phyloP scores from a whole-genome alignment of 1,140 invertebrate genomes.

The Chironomus tepperi region DNA sequence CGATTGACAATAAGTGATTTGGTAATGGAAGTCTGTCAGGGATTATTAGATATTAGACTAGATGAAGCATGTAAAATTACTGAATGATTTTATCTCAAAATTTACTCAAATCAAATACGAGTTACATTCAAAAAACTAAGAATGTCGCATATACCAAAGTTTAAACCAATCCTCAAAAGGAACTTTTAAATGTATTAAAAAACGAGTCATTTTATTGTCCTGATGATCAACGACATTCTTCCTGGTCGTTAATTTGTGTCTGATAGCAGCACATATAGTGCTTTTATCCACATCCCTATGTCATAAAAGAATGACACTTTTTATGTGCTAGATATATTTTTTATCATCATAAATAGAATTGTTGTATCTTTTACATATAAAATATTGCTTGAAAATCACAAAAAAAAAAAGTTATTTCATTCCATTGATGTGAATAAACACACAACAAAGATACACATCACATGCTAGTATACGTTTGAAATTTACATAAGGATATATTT shows the following conservation, averaged over 20 bases:
- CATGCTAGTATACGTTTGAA: not conserved
- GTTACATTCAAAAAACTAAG: too few relatives aligned
- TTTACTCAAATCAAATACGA: too few relatives aligned
- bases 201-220: too few relatives aligned
- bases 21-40: too few relatives aligned
- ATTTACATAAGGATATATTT: slow-evolving; percentile 9
- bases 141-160: too few relatives aligned
- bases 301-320: slow-evolving; percentile 16
- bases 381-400: not conserved
- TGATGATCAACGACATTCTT: not conserved
- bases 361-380: slow-evolving; percentile 3
- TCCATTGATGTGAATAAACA: slow-evolving; percentile 8
- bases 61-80: too few relatives aligned
- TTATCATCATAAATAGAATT: slow-evolving; percentile 13
- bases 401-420: not conserved
- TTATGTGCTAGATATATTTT: slow-evolving; percentile 22
- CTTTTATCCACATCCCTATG: not conserved
- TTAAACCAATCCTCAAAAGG: too few relatives aligned
- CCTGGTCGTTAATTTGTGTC: slow-evolving; percentile 22
- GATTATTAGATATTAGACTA: too few relatives aligned
- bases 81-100: too few relatives aligned
- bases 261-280: slow-evolving; percentile 16
- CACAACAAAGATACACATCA: slow-evolving; percentile 12
- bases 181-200: too few relatives aligned
- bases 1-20: too few relatives aligned